Base-by-base conservation (phyloP, 1,140 invertebrate genomes). In the Prorops nasuta region DNA sequence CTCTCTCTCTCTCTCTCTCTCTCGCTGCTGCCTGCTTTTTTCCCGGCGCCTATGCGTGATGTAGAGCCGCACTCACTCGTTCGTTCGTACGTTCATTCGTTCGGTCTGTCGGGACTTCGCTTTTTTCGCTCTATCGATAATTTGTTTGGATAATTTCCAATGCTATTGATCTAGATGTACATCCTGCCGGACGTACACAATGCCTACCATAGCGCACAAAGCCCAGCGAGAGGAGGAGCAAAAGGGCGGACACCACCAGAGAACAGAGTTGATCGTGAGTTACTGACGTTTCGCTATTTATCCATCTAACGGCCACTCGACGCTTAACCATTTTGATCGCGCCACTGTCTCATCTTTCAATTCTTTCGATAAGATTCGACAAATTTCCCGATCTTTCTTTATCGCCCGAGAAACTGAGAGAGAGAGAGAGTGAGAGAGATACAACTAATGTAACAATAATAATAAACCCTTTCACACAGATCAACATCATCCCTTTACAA, bases 81-180 rank as follows among this genome's bases (percentile, higher is more conserved):
- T 51, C 37, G 41, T 43, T 50, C 54, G 54, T 21, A n/a, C 3
- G 39, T n/a, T n/a, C 24, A 12, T 28, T 28, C 24, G 58, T 57
- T 60, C 56, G 64, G 38, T 41, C 54, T 46, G 34, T 58, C 54
- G 58, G 47, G 54, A 62, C 58, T 62, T 64, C 58, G 63, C 61
- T 72, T 67, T 74, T 72, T 69, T 69, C 65, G 67, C 69, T 71
- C 70, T 71, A 70, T 74, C 74, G 74, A 78, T 78, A 76, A 78
- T 78, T 76, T 78, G 74, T 78, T 78, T 76, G 71, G 76, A 76
- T 78, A 78, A 76, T 77, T 78, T 76, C 72, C 72, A 75, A 74
- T 76, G 70, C 70, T 76, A 76, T 78, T 76, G 74, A 78, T 78
- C 74, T 76, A 70, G 72, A 73, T 74, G 72, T 75, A 74, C 71